Conservation (phyloP, 2,797 vertebrate species). For the Coregonus ussuriensis region DNA sequence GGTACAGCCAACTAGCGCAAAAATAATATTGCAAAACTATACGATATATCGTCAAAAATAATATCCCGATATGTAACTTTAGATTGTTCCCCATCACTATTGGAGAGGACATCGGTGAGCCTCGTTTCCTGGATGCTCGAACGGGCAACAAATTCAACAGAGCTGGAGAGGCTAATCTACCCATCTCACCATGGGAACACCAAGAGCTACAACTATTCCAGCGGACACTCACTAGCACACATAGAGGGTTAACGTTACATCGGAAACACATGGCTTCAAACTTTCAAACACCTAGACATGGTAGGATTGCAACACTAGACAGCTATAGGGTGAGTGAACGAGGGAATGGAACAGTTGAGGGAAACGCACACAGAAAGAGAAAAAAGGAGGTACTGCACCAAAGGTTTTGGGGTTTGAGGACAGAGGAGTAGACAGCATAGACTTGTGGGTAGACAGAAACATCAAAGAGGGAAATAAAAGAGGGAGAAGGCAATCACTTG, state of each 20-base stretch:
- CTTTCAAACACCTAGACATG: not conserved
- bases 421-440: not conserved
- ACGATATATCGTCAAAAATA: too few relatives aligned
- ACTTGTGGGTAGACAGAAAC: not conserved
- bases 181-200: not conserved
- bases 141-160: too few relatives aligned
- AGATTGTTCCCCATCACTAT: too few relatives aligned
- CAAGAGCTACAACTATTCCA: constrained; percentile 7
- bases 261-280: constrained; percentile 44
- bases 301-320: constrained; percentile 4
- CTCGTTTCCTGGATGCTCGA: too few relatives aligned
- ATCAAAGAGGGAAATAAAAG: not conserved
- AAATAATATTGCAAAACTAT: too few relatives aligned
- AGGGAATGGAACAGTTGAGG: not conserved
- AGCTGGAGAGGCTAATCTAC: too few relatives aligned
- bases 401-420: not conserved
- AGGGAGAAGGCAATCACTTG: not conserved
- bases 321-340: not conserved
- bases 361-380: not conserved
- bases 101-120: too few relatives aligned
- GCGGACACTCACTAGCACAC: not conserved
- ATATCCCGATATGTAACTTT: too few relatives aligned
- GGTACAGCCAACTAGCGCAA: too few relatives aligned
- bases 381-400: not conserved
- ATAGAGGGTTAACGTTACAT: constrained; percentile 29